These are phyloP conservation scores for Nymphalis polychloros DNA, from an alignment of 2,888 invertebrate species.

Conservation along the genomic window DNA sequence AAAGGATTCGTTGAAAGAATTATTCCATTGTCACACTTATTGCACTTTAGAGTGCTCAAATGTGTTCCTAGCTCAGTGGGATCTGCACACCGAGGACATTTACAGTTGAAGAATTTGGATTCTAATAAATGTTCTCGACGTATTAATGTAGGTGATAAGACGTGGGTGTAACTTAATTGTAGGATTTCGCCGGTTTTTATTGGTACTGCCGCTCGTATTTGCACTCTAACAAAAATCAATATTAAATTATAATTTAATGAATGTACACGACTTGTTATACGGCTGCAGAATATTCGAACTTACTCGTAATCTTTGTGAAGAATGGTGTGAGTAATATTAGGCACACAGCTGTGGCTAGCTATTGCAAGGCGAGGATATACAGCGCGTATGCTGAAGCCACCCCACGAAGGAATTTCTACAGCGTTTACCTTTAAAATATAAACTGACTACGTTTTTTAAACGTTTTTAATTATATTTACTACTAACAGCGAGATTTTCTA, in stretches of 20 bases:
- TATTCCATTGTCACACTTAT: slow-evolving; percentile 87
- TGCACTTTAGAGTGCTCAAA: slow-evolving; percentile 89
- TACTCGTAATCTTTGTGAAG: slow-evolving; percentile 50
- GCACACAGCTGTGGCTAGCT: slow-evolving; percentile 90
- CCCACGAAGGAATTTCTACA: slow-evolving; percentile 86
- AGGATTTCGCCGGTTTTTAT: slow-evolving; percentile 85
- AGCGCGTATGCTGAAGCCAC: slow-evolving; percentile 86
- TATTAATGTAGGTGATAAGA: slow-evolving; percentile 86
- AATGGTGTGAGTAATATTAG: slow-evolving; percentile 90
- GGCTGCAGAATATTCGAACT: neutral
- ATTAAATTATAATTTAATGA: neutral
- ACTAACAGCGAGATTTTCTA: too few relatives aligned
- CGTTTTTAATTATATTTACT: too few relatives aligned
- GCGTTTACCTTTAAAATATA: slow-evolving; percentile 81
- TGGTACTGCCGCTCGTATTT: slow-evolving; percentile 85
- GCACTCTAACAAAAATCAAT: slow-evolving; percentile 75
- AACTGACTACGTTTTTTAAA: neutral
- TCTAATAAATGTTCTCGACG: slow-evolving; percentile 86
- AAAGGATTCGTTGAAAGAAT: slow-evolving; percentile 84
- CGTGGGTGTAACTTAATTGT: slow-evolving; percentile 88
- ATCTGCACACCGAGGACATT: slow-evolving; percentile 88
- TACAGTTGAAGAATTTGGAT: slow-evolving; percentile 91
- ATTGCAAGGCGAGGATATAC: slow-evolving; percentile 89
- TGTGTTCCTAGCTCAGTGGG: slow-evolving; percentile 90
- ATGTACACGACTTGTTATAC: neutral